Evolutionary conservation across 2,113 vertebrate genomes (phyloP).

Genomic region (Balaeniceps rex): DNA sequence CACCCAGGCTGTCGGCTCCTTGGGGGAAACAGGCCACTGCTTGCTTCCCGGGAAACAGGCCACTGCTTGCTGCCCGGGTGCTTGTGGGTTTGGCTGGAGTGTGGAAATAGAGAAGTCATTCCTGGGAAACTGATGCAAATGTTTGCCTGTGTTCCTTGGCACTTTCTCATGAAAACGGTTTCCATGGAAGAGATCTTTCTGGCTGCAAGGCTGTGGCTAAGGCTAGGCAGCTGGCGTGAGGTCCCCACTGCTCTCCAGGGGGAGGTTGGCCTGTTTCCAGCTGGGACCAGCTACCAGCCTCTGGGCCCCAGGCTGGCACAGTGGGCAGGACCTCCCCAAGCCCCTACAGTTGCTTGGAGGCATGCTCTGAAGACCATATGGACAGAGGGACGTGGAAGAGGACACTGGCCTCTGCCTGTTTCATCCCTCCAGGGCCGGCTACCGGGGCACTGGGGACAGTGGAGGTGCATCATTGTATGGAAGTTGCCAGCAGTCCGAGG

Average conservation of each 20-base stretch:
- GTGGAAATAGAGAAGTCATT: neutral
- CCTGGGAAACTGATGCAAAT: neutral
- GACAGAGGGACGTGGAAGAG: neutral
- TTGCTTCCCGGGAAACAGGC: neutral
- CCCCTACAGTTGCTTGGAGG: neutral
- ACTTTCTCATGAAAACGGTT: neutral
- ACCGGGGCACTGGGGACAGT: accelerated
- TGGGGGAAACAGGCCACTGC: neutral
- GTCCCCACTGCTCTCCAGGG: neutral
- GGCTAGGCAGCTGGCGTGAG: neutral
- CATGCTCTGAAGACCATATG: neutral
- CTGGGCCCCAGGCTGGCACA: neutral
- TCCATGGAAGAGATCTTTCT: neutral
- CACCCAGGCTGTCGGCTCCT: neutral
- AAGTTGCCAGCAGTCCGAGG: neutral
- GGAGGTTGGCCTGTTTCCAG: neutral
- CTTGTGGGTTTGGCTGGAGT: neutral
- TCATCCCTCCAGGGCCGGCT: too few relatives aligned
- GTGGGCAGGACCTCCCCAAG: neutral
- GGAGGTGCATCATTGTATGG: neutral
- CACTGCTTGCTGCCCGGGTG: neutral
- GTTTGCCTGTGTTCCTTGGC: neutral
- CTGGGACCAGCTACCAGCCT: neutral
- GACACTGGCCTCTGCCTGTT: neutral
- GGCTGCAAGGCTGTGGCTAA: neutral